phyloP scores from a whole-genome alignment of 2,797 vertebrate species.

The Hylomyscus alleni region DNA sequence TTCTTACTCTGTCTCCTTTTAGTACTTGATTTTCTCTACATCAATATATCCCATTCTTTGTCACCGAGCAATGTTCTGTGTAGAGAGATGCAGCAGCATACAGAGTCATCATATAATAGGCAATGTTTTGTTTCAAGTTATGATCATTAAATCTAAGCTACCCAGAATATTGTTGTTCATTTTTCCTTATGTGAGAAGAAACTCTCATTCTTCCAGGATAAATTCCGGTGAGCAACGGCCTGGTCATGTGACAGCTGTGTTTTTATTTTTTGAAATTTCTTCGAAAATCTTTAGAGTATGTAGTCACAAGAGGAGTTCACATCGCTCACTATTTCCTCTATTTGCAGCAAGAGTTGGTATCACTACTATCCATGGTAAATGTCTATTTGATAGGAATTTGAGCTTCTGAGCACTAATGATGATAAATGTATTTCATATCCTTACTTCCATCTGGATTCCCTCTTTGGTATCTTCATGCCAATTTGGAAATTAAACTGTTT shows the following conservation, averaged over 20 bases:
- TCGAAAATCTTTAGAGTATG: background rate
- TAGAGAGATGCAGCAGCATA: background rate
- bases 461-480: background rate
- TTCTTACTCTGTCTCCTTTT: background rate
- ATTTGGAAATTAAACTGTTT: background rate
- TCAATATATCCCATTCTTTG: background rate
- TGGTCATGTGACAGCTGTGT: background rate
- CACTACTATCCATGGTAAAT: background rate
- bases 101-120: background rate
- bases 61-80: accelerated
- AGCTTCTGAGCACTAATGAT: background rate
- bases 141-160: background rate
- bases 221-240: background rate
- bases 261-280: background rate
- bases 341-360: background rate
- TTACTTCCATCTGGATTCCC: background rate
- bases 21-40: background rate
- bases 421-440: background rate
- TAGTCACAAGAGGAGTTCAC: background rate
- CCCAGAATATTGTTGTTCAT: background rate
- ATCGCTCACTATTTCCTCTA: background rate
- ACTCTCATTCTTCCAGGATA: background rate
- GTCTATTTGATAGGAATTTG: background rate
- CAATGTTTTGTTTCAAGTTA: background rate
- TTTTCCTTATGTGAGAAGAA: background rate